Percentiles rank a stretch among this genome's conserved stretches.
These are phyloP conservation scores for Oikopleura vanhoeffeni DNA, from an alignment of 23 tunicate species.

Conservation along the genomic window DNA sequence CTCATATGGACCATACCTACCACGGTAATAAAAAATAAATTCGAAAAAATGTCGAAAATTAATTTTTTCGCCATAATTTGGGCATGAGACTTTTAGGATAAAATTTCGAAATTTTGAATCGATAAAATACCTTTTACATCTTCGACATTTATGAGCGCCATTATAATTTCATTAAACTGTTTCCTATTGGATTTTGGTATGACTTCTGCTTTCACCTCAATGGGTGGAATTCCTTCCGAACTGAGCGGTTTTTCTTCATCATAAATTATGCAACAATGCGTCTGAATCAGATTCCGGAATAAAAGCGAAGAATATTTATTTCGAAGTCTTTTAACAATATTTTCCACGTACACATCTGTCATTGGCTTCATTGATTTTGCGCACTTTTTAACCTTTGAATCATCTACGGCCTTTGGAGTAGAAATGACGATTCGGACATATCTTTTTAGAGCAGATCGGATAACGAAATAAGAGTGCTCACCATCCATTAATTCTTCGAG, in stretches of 20 bases:
- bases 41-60: no score
- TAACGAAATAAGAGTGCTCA: slow-evolving; percentile 7
- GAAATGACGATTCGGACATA: background rate
- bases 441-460: background rate
- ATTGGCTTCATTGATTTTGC: background rate
- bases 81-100: no score
- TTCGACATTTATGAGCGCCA: background rate
- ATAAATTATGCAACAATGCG: background rate
- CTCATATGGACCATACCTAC: no score
- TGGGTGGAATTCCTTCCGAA: background rate
- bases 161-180: background rate
- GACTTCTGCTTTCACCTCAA: background rate
- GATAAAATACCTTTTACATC: background rate
- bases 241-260: background rate
- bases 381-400: background rate
- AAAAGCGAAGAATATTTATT: background rate
- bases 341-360: background rate
- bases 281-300: background rate
- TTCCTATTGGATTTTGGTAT: background rate
- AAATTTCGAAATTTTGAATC: no score
- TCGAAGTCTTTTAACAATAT: background rate
- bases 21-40: no score
- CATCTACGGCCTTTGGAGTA: background rate
- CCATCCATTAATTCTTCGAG: background rate
- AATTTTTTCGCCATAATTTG: no score